A percentile compares a stretch with the other conserved stretches of the same genome.
phyloP scores from a whole-genome alignment of 2,888 invertebrate species.

The Steinernema carpocapsae region DNA sequence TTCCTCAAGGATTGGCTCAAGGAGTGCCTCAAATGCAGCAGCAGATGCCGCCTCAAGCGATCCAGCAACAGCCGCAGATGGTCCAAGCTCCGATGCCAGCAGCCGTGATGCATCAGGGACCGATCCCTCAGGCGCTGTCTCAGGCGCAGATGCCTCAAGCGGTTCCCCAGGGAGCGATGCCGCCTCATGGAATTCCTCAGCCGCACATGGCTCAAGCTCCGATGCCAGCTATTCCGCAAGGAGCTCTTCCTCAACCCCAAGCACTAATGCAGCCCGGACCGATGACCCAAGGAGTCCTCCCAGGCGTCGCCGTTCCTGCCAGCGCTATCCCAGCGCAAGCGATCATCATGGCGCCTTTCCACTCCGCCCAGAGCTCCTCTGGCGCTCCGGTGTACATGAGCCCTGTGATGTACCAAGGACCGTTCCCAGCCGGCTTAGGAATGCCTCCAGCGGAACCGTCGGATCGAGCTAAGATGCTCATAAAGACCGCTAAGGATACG shows the following conservation, averaged over 20 bases:
- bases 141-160: conserved; percentile 9
- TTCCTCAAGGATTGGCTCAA: no score
- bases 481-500: conserved; percentile 36
- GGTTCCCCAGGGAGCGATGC: background rate
- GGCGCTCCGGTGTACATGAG: conserved; percentile 25
- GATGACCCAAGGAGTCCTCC: background rate
- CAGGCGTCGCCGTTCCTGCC: background rate
- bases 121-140: background rate
- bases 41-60: no score
- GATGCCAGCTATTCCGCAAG: no score
- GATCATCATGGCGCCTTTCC: background rate
- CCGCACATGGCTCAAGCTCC: no score
- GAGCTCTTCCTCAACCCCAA: no score
- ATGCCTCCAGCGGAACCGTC: background rate
- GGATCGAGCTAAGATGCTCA: background rate
- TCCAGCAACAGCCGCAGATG: background rate
- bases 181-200: no score
- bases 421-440: background rate
- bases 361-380: background rate
- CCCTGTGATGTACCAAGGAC: background rate
- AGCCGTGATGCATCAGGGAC: background rate
- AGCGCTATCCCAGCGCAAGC: conserved; percentile 40
- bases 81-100: background rate
- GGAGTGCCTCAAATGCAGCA: no score
- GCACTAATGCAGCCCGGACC: no score